Base-by-base conservation (phyloP, 2,797 vertebrate genomes). In the Perodicticus potto region DNA sequence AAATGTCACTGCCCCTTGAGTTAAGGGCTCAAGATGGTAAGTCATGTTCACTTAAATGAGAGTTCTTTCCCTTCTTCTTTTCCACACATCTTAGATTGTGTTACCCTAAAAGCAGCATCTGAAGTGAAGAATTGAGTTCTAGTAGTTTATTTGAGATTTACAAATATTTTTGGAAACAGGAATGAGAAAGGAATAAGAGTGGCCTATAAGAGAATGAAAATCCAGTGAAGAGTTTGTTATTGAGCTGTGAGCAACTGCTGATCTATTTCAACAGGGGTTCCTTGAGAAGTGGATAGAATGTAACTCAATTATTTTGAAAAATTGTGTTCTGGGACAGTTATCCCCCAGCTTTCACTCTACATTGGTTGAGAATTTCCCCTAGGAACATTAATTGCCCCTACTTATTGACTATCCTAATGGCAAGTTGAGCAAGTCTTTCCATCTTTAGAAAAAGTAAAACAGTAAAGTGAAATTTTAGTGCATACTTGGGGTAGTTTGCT, bases 91-190 rank as follows among this genome's bases (percentile, higher is more conserved):
- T 90, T 86, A 70, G 43, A 65, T 83, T 91, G 32, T 27, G 53
- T 90, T 76, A 89, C 32, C 40, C 17, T 49, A 87, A 93, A 93
- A 83, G 13, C 69, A 96, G 37, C 37, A 93, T 83, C 34, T 87
- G 27, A 76, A 72, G 37, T 34, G 14, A 83, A n/a, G 17, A 93
- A 23, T 72, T 16, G 9, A 43, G 43, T 90, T 89, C 19, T 76
- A 7, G n/a, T 90, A 77, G 22, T 67, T 90, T 93, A 82, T 55
- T 72, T 80, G 72, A 77, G 27, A 65, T 40, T 59, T 59, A 14
- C 49, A 53, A 53, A 53, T 43, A 65, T 53, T n/a, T 89, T 81
- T 86, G 37, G 23, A 59, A 89, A 85, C 25, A 85, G 70, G 45
- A 92, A 40, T 69, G 45, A 88, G 29, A 96, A 1, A 84, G n/a